Evolutionary conservation across 2,888 invertebrate species (phyloP).

Genomic region (Piscicola geometra): DNA sequence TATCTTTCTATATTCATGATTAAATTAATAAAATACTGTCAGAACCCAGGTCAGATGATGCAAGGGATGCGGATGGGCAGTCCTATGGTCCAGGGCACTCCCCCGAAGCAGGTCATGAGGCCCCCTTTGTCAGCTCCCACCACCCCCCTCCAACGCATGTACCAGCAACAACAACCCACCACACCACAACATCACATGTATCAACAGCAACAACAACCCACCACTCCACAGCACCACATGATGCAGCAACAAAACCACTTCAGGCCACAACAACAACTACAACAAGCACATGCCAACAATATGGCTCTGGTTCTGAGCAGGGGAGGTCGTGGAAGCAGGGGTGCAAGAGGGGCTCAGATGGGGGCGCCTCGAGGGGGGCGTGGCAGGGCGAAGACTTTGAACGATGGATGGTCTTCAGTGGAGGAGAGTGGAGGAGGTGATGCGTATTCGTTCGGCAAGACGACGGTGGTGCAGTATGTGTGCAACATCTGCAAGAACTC

Average conservation of each 20-base stretch:
- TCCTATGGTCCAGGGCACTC: too few species aligned
- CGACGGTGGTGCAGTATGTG: slow-evolving; percentile 36
- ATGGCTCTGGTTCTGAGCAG: background rate
- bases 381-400: slow-evolving; percentile 10
- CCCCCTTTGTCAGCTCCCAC: background rate
- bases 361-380: background rate
- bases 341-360: background rate
- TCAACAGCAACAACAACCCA: background rate
- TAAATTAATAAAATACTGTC: too few species aligned
- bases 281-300: background rate
- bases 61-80: background rate
- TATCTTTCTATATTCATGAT: too few species aligned
- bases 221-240: background rate
- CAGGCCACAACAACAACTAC: too few species aligned
- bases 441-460: slow-evolving; percentile 37
- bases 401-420: background rate
- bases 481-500: slow-evolving; percentile 35
- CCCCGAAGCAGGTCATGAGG: background rate
- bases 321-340: background rate
- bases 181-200: background rate
- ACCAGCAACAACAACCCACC: background rate
- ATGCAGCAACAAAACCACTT: slow-evolving; percentile 1
- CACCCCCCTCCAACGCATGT: background rate
- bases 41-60: too few species aligned
- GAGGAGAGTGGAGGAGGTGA: background rate